Percentiles rank a stretch among this genome's conserved stretches.
phyloP scores from a whole-genome alignment of 2,113 vertebrate genomes.

The Verasper variegatus region DNA sequence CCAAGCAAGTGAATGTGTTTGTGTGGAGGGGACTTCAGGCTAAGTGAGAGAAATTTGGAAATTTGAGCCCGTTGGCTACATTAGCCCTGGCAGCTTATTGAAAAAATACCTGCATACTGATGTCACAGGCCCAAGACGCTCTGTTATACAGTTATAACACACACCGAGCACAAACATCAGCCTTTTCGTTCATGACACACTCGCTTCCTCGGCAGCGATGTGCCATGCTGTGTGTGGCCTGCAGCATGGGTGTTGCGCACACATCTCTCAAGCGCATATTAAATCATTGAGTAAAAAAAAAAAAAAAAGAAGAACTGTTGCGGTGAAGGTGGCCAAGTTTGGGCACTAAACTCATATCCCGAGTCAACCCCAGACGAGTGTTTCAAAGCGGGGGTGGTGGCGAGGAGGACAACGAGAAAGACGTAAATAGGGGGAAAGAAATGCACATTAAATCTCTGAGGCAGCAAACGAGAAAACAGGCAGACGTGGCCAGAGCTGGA shows the following conservation, averaged over 20 bases:
- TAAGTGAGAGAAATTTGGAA: slow-evolving; percentile 64
- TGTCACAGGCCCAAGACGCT: slow-evolving; percentile 58
- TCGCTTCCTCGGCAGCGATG: slow-evolving; percentile 30
- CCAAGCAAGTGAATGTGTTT: slow-evolving; percentile 53
- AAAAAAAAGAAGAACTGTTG: slow-evolving; percentile 11
- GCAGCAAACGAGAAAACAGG: slow-evolving; percentile 6
- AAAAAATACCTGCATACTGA: slow-evolving; percentile 78
- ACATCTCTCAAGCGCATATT: slow-evolving; percentile 51
- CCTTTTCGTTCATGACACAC: slow-evolving; percentile 29
- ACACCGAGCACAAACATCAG: slow-evolving; percentile 30
- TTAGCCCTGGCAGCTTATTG: slow-evolving; percentile 54
- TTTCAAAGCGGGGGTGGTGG: slow-evolving; percentile 9
- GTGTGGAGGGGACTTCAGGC: slow-evolving; percentile 18
- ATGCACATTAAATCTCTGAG: neutral
- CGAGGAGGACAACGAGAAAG: neutral
- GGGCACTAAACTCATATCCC: slow-evolving; percentile 27
- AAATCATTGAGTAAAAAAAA: slow-evolving; percentile 30
- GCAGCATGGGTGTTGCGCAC: slow-evolving; percentile 22
- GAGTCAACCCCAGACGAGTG: slow-evolving; percentile 12
- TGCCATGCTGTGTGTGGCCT: slow-evolving; percentile 53
- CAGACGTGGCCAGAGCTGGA: slow-evolving; percentile 16
- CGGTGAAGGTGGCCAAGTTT: slow-evolving; percentile 15
- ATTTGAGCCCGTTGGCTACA: slow-evolving; percentile 65
- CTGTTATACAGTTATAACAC: slow-evolving; percentile 25
- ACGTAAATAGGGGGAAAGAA: neutral